Conservation (phyloP, 2,113 vertebrate genomes). For the Theropithecus gelada region DNA sequence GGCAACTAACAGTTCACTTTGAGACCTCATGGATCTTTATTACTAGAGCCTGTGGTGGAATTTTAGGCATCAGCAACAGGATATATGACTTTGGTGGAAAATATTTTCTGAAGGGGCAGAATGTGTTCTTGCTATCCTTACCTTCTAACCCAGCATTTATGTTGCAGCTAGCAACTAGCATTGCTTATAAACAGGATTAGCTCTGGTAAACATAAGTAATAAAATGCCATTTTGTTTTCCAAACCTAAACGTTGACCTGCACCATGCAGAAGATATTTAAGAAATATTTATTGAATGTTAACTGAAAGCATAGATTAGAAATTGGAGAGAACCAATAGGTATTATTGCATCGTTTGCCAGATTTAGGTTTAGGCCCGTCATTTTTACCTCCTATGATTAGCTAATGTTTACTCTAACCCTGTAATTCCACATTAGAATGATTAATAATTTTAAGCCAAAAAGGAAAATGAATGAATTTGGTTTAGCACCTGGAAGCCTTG, state of each 20-base stretch:
- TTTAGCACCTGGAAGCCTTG: neutral
- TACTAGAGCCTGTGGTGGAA: neutral
- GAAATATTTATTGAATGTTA: neutral
- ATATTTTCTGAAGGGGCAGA: neutral
- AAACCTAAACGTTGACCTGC: neutral
- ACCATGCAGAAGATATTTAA: neutral
- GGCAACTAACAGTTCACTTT: neutral
- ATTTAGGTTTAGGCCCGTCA: neutral
- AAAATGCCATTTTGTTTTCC: neutral
- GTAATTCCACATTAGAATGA: neutral
- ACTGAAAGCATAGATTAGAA: neutral
- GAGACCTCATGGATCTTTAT: neutral
- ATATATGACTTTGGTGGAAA: neutral
- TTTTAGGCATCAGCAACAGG: neutral
- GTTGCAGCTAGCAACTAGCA: neutral
- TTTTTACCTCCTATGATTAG: neutral
- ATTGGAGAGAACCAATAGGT: neutral
- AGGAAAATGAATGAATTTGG: neutral
- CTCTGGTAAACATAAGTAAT: neutral
- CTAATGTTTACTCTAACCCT: neutral
- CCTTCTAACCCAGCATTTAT: neutral
- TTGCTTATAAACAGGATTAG: neutral
- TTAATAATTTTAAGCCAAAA: slow-evolving; percentile 12
- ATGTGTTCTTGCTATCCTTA: neutral
- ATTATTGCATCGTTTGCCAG: neutral